A percentile compares a stretch with the other conserved stretches of the same genome.
These are phyloP conservation scores for Drosophila neocordata DNA, from an alignment of 1,140 invertebrate species.

Conservation along the genomic window DNA sequence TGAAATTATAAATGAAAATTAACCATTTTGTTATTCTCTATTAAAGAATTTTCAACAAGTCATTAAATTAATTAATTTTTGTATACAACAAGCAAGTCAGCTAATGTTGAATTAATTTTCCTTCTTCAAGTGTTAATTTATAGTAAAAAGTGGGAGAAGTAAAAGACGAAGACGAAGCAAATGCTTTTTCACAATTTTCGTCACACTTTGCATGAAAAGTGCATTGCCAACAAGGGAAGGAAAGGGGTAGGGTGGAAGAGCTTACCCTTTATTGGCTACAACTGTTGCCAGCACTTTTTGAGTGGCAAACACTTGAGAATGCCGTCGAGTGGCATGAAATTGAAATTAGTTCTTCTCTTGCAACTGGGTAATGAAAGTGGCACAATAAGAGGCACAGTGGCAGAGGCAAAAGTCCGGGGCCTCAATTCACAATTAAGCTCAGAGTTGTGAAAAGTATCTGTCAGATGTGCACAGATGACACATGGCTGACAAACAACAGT, in stretches of 20 bases:
- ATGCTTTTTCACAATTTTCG: conserved; percentile 62
- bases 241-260: not conserved
- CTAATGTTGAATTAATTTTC: conserved; percentile 63
- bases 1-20: no score
- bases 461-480: conserved; percentile 42
- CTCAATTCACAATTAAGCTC: conserved; percentile 43
- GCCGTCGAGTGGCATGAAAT: conserved; percentile 48
- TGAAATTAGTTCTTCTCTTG: conserved; percentile 42
- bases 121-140: conserved; percentile 37
- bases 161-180: no score
- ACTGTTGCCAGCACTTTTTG: conserved; percentile 21
- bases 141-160: conserved; percentile 38
- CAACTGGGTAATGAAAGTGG: conserved; percentile 6
- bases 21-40: no score
- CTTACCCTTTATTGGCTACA: no score
- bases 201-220: conserved; percentile 58
- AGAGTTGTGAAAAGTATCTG: conserved; percentile 51
- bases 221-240: conserved; percentile 58
- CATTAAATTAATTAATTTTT: conserved; percentile 76
- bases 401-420: not conserved
- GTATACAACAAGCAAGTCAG: conserved; percentile 28
- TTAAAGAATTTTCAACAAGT: conserved; percentile 60
- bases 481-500: conserved; percentile 64
- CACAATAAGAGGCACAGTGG: not conserved
- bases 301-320: conserved; percentile 35